phyloP scores from a whole-genome alignment of 2,888 invertebrate species.

The Philereme vetulata region DNA sequence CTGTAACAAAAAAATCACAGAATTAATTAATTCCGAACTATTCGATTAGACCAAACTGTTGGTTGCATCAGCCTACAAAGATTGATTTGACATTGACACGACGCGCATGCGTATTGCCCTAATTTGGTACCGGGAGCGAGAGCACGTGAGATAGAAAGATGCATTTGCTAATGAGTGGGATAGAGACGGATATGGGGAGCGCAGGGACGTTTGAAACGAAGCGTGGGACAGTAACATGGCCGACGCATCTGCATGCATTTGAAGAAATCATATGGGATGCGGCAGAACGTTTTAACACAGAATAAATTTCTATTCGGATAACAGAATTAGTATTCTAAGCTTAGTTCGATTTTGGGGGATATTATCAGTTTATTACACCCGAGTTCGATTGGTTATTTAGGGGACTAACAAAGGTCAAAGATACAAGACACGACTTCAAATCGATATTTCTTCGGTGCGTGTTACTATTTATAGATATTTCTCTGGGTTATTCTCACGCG shows the following conservation, averaged over 20 bases:
- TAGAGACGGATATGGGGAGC: conserved; percentile 52
- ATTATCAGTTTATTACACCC: conserved; percentile 3
- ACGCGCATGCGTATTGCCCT: conserved; percentile 81
- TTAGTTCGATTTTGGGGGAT: conserved; percentile 15
- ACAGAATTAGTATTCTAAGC: conserved; percentile 30
- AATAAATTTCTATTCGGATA: conserved; percentile 43
- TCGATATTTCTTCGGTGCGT: conserved; percentile 28
- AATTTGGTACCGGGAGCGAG: conserved; percentile 65
- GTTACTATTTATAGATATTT: conserved; percentile 31
- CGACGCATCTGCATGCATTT: conserved; percentile 76
- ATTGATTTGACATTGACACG: conserved; percentile 83
- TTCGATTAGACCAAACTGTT: conserved; percentile 39
- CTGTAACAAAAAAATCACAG: conserved; percentile 54
- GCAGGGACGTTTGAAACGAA: conserved; percentile 52
- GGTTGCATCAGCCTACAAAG: conserved; percentile 79
- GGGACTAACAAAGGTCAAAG: conserved; percentile 28
- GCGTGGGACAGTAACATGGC: conserved; percentile 70
- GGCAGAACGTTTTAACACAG: conserved; percentile 45
- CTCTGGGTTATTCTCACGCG: conserved; percentile 35
- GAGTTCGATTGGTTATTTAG: conserved; percentile 3
- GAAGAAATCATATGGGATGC: conserved; percentile 51
- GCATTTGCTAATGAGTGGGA: conserved; percentile 43
- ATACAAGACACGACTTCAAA: conserved; percentile 21
- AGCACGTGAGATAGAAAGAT: conserved; percentile 52
- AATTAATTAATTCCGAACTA: conserved; percentile 46